These are phyloP conservation scores for Saguinus imperator DNA, from an alignment of 2,113 vertebrate species.

Conservation along the genomic window DNA sequence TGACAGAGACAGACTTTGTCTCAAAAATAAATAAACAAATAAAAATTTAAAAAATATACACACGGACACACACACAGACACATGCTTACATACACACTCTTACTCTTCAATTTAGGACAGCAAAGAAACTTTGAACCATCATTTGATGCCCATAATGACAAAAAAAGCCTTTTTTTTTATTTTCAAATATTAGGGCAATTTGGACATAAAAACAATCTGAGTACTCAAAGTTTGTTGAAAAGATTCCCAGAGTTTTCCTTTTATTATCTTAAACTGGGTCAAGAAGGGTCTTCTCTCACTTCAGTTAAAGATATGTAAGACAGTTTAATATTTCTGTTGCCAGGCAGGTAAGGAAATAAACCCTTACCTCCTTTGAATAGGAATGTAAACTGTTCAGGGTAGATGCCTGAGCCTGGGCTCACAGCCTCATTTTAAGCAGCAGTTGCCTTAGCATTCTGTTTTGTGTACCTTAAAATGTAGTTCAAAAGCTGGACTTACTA, in stretches of 20 bases:
- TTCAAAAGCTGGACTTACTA: not conserved
- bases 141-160: not conserved
- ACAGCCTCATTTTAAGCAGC: not conserved
- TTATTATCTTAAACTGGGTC: not conserved
- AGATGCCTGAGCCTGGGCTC: conserved; percentile 14
- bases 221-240: not conserved
- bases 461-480: conserved; percentile 20
- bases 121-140: not conserved
- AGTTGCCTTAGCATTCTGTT: conserved; percentile 63
- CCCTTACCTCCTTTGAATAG: conserved; percentile 34
- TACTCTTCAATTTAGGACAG: not conserved
- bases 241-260: not conserved
- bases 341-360: conserved; percentile 5
- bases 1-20: too few species aligned
- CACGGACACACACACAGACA: not conserved
- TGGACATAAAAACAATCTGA: not conserved
- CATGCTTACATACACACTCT: not conserved
- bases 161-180: not conserved
- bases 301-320: not conserved
- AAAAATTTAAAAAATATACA: too few species aligned
- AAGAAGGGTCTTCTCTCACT: not conserved
- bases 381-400: conserved; percentile 43
- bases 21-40: too few species aligned
- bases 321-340: not conserved
- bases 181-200: not conserved